Evolutionary conservation across 2,888 invertebrate genomes (phyloP), one percentile per base, ranked within the genome.

Genomic region (Plebejus anna): DNA sequence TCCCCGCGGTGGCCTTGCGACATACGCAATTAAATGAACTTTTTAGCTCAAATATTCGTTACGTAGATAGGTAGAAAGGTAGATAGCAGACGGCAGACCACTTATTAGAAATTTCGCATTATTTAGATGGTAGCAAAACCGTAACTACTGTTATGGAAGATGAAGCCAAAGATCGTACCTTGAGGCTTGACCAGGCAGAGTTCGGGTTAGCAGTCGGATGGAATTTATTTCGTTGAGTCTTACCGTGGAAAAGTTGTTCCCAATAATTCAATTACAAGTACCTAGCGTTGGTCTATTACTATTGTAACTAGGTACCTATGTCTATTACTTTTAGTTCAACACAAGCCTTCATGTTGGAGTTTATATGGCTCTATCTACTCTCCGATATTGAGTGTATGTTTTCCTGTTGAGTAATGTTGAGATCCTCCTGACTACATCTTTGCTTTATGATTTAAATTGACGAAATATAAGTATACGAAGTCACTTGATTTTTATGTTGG

Each of bases 1-100:
- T 70, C 75, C 75, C 70, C 55, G 77, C 22, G 70, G 51, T 75
- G 77, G 77, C 77, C 75, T 77, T 75, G 75, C 61, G 75, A 61
- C 70, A 55, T 66, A 66, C 66, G 22, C 77, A 55, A 73, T 6
- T 47, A 42, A 72, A 32, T 66, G 32, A 66, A 66, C 32, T 66
- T 32, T 66, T 66, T 36, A 66, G 7, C 42, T 42, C n/a, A n/a
- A 9, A 42, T 42, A 71, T 71, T 71, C 42, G 71, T 42, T 42
- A 71, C 71, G 38, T 71, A 22, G 38, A 71, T 32, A 32, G 32
- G 0, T 32, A 32, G 1, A 32, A 2, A 32, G 1, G n/a, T 71
- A 22, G n/a, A 71, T 28, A n/a, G 11, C 32, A 32, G 61, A 28
- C 5, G 2, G 1, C 42, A 47, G 9, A 47, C 47, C 32, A 36